phyloP scores from a whole-genome alignment of 2,888 invertebrate species.

The Torymus auratus region DNA sequence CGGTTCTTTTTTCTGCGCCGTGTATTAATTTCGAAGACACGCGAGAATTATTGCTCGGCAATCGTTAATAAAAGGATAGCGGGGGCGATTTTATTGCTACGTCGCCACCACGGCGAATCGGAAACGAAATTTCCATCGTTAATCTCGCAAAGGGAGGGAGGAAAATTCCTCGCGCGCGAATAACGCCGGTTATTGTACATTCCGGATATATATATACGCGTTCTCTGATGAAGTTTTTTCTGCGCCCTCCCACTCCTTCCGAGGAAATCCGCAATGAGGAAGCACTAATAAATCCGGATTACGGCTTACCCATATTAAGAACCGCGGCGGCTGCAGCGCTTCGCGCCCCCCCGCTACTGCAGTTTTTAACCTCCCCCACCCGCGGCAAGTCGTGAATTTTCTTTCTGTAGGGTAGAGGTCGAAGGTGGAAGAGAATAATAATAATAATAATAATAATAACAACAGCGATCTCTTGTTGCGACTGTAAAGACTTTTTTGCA shows the following conservation, averaged over 20 bases:
- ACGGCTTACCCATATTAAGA: constrained; percentile 39
- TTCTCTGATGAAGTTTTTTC: constrained; percentile 36
- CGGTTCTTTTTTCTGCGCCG: neutral
- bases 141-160: constrained; percentile 14
- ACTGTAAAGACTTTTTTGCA: neutral
- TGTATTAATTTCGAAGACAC: constrained; percentile 39
- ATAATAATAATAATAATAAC: neutral
- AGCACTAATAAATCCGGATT: constrained; percentile 53
- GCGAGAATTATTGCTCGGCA: constrained; percentile 32
- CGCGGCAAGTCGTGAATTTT: too few species aligned
- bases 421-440: too few species aligned
- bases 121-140: constrained; percentile 44
- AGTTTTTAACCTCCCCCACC: neutral
- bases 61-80: constrained; percentile 33
- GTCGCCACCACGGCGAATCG: constrained; percentile 2
- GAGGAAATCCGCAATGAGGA: constrained; percentile 29
- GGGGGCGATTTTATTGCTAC: constrained; percentile 18
- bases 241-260: neutral
- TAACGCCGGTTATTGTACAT: constrained; percentile 8
- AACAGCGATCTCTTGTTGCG: constrained; percentile 1
- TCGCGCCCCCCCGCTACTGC: neutral
- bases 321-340: constrained; percentile 18
- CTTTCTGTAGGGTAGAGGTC: too few species aligned
- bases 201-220: neutral
- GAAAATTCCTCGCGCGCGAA: constrained; percentile 5